Conservation (phyloP, 2,113 vertebrate species). For the Phoenicopterus ruber region DNA sequence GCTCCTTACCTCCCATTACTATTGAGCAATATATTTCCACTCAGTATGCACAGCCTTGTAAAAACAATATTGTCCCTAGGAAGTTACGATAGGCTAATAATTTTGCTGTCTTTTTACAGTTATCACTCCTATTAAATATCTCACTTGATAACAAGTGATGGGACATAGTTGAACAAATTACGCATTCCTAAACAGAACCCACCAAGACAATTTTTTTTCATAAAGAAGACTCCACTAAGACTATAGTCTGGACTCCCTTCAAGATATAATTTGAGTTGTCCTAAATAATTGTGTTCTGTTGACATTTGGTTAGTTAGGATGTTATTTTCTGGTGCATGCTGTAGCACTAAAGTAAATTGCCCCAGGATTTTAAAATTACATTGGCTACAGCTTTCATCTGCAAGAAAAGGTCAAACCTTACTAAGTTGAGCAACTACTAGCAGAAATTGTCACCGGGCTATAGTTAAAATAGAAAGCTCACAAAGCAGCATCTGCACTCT, state of each 20-base stretch:
- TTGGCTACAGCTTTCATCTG: not conserved
- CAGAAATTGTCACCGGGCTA: not conserved
- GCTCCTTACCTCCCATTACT: not conserved
- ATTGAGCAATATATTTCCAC: conserved; percentile 34
- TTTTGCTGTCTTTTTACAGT: conserved; percentile 10
- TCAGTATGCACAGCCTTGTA: not conserved
- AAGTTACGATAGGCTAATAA: conserved; percentile 33
- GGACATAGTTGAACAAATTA: not conserved
- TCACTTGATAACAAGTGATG: not conserved
- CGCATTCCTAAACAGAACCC: not conserved
- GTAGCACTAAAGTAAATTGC: conserved; percentile 9
- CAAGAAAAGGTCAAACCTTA: conserved; percentile 36
- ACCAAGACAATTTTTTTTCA: not conserved
- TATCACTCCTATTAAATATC: not conserved
- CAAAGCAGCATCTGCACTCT: not conserved
- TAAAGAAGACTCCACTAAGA: not conserved
- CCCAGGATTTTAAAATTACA: conserved; percentile 19
- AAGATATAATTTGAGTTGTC: not conserved
- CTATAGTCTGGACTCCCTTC: not conserved
- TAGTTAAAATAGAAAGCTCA: not conserved
- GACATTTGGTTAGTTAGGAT: not conserved
- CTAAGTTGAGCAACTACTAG: not conserved
- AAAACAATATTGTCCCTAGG: conserved; percentile 22
- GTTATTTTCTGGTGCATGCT: not conserved
- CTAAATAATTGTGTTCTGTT: not conserved